Conservation (phyloP, 2,797 vertebrate genomes). For the Dendrocincla fuliginosa region DNA sequence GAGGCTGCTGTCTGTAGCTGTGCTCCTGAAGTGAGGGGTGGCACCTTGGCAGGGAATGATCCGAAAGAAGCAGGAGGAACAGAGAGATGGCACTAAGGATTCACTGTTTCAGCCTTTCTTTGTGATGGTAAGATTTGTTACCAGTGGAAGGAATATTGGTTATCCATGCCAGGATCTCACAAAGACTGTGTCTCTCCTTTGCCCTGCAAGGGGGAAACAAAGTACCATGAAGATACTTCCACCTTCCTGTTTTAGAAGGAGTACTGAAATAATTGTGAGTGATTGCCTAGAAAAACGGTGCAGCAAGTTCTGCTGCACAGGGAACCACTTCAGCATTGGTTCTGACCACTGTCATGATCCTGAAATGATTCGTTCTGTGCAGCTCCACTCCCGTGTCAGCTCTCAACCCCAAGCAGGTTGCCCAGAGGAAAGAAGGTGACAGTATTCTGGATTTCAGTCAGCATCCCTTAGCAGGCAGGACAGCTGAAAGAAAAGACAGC, state of each 20-base stretch:
- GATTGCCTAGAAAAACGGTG: not conserved
- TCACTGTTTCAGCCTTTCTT: not conserved
- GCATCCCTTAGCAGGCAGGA: not conserved
- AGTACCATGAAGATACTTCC: not conserved
- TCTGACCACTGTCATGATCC: not conserved
- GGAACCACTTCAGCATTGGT: not conserved
- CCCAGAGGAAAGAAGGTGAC: not conserved
- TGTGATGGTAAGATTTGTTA: not conserved
- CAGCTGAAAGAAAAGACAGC: not conserved
- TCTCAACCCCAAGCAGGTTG: not conserved
- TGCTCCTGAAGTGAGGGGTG: not conserved
- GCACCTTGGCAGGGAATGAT: not conserved
- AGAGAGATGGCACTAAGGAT: not conserved
- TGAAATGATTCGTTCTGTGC: not conserved
- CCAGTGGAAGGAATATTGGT: not conserved
- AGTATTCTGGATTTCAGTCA: not conserved
- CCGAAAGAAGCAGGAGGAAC: not conserved
- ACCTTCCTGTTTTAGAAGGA: not conserved
- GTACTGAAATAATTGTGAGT: not conserved
- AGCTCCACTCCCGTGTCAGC: not conserved
- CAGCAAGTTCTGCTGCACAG: not conserved
- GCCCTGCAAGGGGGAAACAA: not conserved
- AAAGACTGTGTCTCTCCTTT: not conserved
- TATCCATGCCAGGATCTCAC: rapidly evolving
- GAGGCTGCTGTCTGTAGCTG: not conserved